A percentile compares a stretch with the other conserved stretches of the same genome.
phyloP scores from a whole-genome alignment of 2,113 vertebrate species.

The Saguinus midas region DNA sequence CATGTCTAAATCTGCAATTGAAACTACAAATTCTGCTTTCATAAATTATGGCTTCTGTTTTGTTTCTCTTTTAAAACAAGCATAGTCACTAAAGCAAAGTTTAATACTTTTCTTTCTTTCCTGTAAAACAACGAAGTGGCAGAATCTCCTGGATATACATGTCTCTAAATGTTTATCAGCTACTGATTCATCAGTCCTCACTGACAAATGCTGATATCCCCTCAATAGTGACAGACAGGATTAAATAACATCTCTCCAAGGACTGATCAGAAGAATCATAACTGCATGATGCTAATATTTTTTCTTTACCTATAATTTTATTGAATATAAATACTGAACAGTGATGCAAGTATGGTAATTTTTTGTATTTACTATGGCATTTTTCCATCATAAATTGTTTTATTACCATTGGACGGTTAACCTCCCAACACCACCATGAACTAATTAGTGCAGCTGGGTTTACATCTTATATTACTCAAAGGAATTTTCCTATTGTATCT shows the following conservation, averaged over 20 bases:
- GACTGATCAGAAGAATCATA: neutral
- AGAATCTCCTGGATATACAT: neutral
- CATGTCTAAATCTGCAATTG: neutral
- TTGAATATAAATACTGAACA: conserved; percentile 50
- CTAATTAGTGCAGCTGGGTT: conserved; percentile 40
- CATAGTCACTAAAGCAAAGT: neutral
- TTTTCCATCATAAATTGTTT: conserved; percentile 50
- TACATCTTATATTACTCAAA: neutral
- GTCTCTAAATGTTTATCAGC: neutral
- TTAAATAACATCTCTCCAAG: conserved; percentile 5
- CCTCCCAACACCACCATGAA: conserved; percentile 9
- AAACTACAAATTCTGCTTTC: conserved; percentile 42
- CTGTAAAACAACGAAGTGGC: neutral
- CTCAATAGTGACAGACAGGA: neutral
- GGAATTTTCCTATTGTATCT: conserved; percentile 7
- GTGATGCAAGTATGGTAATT: conserved; percentile 31
- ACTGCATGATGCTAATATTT: neutral
- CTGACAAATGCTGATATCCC: neutral
- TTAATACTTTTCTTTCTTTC: neutral
- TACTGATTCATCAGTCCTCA: neutral
- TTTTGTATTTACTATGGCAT: conserved; percentile 48
- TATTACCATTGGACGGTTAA: conserved; percentile 42
- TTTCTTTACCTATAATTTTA: conserved; percentile 47
- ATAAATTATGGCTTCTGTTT: neutral
- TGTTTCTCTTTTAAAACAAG: neutral